phyloP scores from a whole-genome alignment of 2,113 vertebrate species.

The Rynchops niger region DNA sequence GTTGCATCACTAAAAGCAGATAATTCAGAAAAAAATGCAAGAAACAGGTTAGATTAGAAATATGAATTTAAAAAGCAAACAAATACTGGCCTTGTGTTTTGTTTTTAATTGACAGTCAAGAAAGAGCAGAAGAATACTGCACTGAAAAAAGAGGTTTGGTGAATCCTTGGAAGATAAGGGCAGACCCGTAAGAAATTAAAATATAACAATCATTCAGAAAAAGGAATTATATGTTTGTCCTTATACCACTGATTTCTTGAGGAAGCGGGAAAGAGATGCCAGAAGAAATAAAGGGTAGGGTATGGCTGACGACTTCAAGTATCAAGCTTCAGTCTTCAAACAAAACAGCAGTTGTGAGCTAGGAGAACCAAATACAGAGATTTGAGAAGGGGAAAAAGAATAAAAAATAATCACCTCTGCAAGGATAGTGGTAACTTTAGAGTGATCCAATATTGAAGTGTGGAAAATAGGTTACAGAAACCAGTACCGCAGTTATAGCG shows the following conservation, averaged over 20 bases:
- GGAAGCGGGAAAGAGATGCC: neutral
- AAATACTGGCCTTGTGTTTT: neutral
- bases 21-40: neutral
- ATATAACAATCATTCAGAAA: neutral
- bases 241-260: neutral
- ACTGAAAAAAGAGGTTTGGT: neutral
- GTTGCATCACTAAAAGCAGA: neutral
- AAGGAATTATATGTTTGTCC: neutral
- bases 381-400: rapidly evolving
- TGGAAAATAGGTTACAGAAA: neutral
- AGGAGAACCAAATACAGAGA: neutral
- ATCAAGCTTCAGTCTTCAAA: neutral
- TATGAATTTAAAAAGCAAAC: neutral
- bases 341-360: neutral
- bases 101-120: neutral
- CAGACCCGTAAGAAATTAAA: neutral
- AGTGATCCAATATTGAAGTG: neutral
- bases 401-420: neutral
- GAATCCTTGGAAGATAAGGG: neutral
- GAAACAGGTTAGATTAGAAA: neutral
- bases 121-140: neutral
- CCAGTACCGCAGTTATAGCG: neutral
- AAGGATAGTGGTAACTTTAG: neutral
- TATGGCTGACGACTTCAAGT: neutral
- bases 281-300: neutral